Base-by-base conservation (phyloP, 2,888 invertebrate genomes). In the Nezara viridula region DNA sequence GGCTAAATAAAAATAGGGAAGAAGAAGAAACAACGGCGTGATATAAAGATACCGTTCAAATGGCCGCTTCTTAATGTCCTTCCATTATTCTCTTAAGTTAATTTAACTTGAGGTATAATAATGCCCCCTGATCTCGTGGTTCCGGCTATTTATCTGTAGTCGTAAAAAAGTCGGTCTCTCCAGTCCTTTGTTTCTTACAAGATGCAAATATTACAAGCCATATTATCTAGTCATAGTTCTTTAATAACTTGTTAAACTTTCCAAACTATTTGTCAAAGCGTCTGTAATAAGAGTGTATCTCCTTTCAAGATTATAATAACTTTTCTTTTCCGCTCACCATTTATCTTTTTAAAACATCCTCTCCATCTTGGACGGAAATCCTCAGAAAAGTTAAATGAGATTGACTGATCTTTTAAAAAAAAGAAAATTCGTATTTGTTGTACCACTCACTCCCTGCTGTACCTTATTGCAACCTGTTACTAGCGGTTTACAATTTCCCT, bases 21-120 rank as follows among this genome's bases (percentile, higher is more conserved):
- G 9, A 60, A 60, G 24, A 14, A 12, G 14, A n/a, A 10, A 12
- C 21, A 0, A 73, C 19, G 19, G 6, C 32, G 7, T 6, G 66
- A 73, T 73, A 73, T 37, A 37, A 37, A 73, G 66, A 73, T 73
- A 73, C 32, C 32, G 21, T 21, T 73, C 66, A 73, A 73, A 73
- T 32, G 19, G 32, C 32, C 37, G 32, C 21, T 73, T 73, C 66
- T 73, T 73, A 73, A 73, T 37, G 66, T 7, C 37, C 55, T 9
- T 73, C 66, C 66, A 73, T 73, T 73, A 73, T 73, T 73, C 66
- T 73, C 66, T 73, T 73, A 73, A 73, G 66, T 73, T 73, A 73
- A 73, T 73, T 73, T 37, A 73, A 73, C 32, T 73, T 73, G 32
- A 37, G 66, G 66, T 73, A 21, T 37, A 73, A 73, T 73, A 73